phyloP scores from a whole-genome alignment of 2,797 vertebrate species.

The Silurus lanzhouensis region DNA sequence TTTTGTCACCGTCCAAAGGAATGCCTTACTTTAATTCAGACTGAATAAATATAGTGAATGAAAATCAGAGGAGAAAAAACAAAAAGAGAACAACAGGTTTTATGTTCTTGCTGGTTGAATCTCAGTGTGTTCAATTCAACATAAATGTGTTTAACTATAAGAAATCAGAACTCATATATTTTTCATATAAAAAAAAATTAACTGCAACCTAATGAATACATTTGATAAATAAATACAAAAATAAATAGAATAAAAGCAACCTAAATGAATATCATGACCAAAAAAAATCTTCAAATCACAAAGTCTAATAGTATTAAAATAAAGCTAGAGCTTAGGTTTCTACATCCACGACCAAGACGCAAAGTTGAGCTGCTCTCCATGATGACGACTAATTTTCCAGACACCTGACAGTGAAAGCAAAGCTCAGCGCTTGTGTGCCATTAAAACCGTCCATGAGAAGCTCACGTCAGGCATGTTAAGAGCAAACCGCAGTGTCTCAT shows the following conservation, averaged over 20 bases:
- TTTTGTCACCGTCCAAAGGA: constrained; percentile 72
- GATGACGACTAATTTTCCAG: constrained; percentile 37
- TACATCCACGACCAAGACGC: constrained; percentile 17
- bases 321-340: neutral
- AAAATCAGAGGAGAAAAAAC: neutral
- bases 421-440: constrained; percentile 31
- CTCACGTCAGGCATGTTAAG: neutral
- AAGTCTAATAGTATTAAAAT: neutral
- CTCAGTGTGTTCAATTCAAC: neutral
- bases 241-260: neutral
- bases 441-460: constrained; percentile 1
- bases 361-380: constrained; percentile 41
- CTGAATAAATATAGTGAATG: constrained; percentile 3
- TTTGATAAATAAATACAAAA: neutral
- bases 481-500: neutral
- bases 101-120: neutral
- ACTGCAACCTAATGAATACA: too few relatives aligned
- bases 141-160: neutral
- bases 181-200: too few relatives aligned
- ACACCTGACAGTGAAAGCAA: constrained; percentile 13
- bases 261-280: constrained; percentile 21
- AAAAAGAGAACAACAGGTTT: constrained; percentile 14
- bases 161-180: neutral
- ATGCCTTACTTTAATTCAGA: constrained; percentile 66
- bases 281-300: constrained; percentile 3